Evolutionary conservation across 2,797 vertebrate species (phyloP).

Genomic region (Mallotus villosus): DNA sequence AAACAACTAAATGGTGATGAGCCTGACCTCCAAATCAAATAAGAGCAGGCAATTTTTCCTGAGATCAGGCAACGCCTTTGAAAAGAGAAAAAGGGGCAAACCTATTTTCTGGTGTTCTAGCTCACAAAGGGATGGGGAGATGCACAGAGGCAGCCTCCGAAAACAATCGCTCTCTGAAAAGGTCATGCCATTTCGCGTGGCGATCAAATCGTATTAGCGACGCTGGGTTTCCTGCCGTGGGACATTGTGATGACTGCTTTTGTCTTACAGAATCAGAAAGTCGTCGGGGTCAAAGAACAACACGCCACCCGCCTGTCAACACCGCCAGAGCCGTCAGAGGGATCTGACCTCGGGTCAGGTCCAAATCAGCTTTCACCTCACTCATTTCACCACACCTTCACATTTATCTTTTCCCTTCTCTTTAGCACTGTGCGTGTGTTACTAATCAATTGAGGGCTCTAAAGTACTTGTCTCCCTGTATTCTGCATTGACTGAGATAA

Average conservation of each 20-base stretch:
- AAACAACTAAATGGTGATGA: not conserved
- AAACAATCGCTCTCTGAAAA: constrained; percentile 31
- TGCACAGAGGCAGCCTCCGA: constrained; percentile 16
- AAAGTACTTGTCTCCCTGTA: not conserved
- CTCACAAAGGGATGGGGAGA: not conserved
- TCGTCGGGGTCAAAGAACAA: constrained; percentile 14
- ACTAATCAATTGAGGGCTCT: not conserved
- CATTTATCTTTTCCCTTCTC: not conserved
- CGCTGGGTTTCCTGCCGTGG: constrained; percentile 28
- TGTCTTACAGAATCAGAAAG: constrained; percentile 16
- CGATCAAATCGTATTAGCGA: constrained; percentile 32
- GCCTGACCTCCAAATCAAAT: not conserved
- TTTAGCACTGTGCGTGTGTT: constrained; percentile 1
- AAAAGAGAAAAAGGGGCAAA: constrained; percentile 1
- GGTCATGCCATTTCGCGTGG: constrained; percentile 31
- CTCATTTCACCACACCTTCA: not conserved
- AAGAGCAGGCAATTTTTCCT: not conserved
- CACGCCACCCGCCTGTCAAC: constrained; percentile 6
- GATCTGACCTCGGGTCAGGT: constrained; percentile 6
- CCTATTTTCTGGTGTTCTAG: too few species aligned
- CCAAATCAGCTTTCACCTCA: not conserved
- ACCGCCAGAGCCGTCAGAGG: constrained; percentile 12
- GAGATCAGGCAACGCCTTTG: not conserved
- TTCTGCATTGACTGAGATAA: constrained; percentile 4
- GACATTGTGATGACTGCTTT: constrained; percentile 34